Percentiles rank a stretch among this genome's conserved stretches.
These are phyloP conservation scores for Chionoecetes opilio DNA, from an alignment of 1,140 invertebrate species.

Conservation along the genomic window DNA sequence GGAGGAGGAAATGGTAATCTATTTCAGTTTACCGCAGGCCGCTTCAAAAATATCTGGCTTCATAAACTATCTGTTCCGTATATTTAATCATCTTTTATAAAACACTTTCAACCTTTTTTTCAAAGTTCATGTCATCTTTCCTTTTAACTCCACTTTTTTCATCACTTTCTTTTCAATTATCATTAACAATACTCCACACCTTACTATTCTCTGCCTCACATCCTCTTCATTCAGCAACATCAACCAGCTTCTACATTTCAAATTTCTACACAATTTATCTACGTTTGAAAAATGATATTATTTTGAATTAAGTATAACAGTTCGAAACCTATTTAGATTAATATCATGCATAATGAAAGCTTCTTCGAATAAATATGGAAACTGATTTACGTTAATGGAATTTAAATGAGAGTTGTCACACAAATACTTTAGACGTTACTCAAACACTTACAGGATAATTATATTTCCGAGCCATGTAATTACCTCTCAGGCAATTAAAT, in stretches of 20 bases:
- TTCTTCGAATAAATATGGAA: not conserved
- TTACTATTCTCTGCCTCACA: not conserved
- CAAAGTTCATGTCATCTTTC: too few relatives aligned
- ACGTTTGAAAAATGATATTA: too few relatives aligned
- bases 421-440: not conserved
- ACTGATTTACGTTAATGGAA: not conserved
- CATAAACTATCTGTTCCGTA: too few relatives aligned
- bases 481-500: too few relatives aligned
- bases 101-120: too few relatives aligned
- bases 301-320: not conserved
- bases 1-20: not conserved
- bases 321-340: not conserved
- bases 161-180: too few relatives aligned
- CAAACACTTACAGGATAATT: too few relatives aligned
- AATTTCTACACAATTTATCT: not conserved
- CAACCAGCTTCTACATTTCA: not conserved
- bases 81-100: too few relatives aligned
- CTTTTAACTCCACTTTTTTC: too few relatives aligned
- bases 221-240: not conserved
- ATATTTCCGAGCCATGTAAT: too few relatives aligned
- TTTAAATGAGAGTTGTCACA: not conserved
- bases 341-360: not conserved
- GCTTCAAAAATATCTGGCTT: too few relatives aligned
- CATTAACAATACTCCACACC: not conserved
- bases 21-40: not conserved